Base-by-base conservation (phyloP, 1,140 invertebrate species). In the Elysia chlorotica region DNA sequence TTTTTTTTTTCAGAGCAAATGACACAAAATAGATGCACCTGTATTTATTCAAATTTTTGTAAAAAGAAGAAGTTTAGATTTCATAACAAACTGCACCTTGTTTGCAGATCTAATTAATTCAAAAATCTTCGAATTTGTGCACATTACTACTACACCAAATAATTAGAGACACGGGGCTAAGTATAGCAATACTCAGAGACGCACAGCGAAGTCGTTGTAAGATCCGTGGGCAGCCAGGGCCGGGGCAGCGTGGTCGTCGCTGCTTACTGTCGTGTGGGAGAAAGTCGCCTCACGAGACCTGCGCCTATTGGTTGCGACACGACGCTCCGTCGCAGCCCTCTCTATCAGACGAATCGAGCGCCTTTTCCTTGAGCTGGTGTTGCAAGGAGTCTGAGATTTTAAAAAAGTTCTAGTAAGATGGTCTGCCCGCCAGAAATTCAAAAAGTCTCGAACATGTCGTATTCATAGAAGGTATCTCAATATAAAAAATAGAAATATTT, bases 181-280 rank as follows among this genome's bases (percentile, higher is more conserved):
- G n/a, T n/a, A 48, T 14, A 48, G 41, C n/a, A 48, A 48, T 48
- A 10, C 41, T 14, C 10, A n/a, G 30, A 56, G 57, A 38, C 68
- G 35, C 62, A 71, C 68, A 71, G 68, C 68, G 62, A 71, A 71
- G 28, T 71, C 68, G 31, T 71, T 14, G 68, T 71, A 71, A 30
- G 68, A 61, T 61, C 68, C 56, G 21, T 36, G 33, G 57, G 57
- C 36, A 28, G 56, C 68, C 56, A 71, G 57, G n/a, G 68, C 30
- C 35, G 68, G 31, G 69, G 36, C 28, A 23, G 33, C 36, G 48
- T 62, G 21, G 21, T 54, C 57, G 14, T 62, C 68, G 31, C 68
- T 62, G 68, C 68, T 71, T 61, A 71, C 68, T 28, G 57, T 71
- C 56, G 68, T 71, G 35, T 71, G 68, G 28, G 68, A 71, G 36